Conservation (phyloP, 2,113 vertebrate genomes). For the Actenoides lindsayi region DNA sequence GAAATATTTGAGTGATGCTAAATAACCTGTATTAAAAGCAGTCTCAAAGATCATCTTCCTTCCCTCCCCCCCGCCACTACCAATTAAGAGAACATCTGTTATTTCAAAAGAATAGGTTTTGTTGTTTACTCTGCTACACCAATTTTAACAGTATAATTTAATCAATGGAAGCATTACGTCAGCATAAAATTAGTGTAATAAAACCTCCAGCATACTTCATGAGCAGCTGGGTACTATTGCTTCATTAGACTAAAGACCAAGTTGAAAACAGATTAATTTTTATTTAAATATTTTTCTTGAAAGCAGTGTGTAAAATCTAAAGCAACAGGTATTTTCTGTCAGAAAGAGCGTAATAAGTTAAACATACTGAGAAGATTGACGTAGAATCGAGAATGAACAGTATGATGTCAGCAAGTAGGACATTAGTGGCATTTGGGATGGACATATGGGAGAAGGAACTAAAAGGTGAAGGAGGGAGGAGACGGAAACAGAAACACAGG, state of each 20-base stretch:
- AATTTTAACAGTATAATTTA: conserved; percentile 29
- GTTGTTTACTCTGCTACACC: conserved; percentile 32
- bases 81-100: conserved; percentile 12
- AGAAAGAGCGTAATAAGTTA: not conserved
- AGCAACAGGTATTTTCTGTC: not conserved
- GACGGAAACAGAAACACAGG: fast-evolving
- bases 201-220: not conserved
- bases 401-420: not conserved
- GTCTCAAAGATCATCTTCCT: not conserved
- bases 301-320: not conserved
- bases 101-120: conserved; percentile 45
- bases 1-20: not conserved
- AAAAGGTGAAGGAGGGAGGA: not conserved
- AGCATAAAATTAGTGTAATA: not conserved
- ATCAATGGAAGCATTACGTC: conserved; percentile 16
- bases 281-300: not conserved
- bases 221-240: not conserved
- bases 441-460: not conserved
- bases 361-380: not conserved
- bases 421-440: not conserved
- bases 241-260: not conserved
- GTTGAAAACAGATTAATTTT: not conserved
- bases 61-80: not conserved
- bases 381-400: not conserved
- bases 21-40: not conserved